phyloP scores from a whole-genome alignment of 2,113 vertebrate genomes.

The Synodontis membranacea region DNA sequence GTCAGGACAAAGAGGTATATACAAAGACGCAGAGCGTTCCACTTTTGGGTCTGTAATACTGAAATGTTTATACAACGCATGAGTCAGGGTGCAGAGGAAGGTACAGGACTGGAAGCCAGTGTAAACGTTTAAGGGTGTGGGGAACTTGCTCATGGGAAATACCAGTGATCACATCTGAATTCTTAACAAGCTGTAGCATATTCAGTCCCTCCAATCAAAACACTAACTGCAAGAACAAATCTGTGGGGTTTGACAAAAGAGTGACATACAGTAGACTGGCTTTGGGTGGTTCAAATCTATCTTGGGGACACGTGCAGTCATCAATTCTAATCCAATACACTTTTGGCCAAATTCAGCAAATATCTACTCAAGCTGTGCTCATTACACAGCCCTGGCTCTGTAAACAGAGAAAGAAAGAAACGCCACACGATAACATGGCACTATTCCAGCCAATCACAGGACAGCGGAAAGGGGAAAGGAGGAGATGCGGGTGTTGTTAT shows the following conservation, averaged over 20 bases:
- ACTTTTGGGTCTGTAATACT: not conserved
- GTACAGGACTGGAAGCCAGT: not conserved
- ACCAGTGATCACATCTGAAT: not conserved
- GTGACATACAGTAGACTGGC: not conserved
- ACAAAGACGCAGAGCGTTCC: not conserved
- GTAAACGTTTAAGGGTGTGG: not conserved
- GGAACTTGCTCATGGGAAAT: not conserved
- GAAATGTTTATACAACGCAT: not conserved
- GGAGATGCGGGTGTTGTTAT: no score
- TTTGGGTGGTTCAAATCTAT: not conserved
- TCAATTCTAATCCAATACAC: no score
- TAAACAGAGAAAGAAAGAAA: no score
- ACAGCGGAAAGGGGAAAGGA: no score
- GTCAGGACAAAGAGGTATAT: not conserved
- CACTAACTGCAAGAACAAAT: not conserved
- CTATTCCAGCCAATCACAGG: no score
- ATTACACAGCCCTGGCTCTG: no score
- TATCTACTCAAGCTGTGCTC: no score
- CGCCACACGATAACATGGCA: no score
- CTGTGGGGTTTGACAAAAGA: not conserved
- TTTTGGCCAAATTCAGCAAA: no score
- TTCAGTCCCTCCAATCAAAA: not conserved
- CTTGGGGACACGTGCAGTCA: not conserved
- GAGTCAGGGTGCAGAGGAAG: not conserved
- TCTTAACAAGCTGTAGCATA: not conserved